Conservation (phyloP, 2,113 vertebrate genomes). For the Puntigrus tetrazona region DNA sequence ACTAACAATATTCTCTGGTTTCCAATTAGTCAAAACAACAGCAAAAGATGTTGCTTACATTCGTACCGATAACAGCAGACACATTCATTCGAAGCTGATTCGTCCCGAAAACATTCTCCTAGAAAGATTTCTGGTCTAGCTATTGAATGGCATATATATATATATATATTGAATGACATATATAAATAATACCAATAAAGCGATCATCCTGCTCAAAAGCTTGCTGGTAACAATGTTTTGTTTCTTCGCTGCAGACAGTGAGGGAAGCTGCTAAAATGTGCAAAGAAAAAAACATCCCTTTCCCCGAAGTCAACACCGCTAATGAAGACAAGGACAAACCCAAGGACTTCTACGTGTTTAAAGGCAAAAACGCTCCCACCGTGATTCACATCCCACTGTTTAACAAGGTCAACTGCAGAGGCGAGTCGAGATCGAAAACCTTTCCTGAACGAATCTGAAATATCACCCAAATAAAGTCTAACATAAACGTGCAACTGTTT, state of each 20-base stretch:
- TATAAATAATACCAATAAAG: no score
- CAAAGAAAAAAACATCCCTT: neutral
- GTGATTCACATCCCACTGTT: constrained; percentile 49
- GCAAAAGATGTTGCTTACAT: no score
- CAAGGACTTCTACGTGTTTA: constrained; percentile 51
- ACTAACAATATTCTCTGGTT: no score
- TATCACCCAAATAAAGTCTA: neutral
- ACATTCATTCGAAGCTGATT: no score
- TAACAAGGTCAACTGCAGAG: constrained; percentile 48
- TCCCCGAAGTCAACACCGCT: neutral
- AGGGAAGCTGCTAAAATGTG: rapidly evolving
- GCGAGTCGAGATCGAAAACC: neutral
- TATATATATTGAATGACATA: no score
- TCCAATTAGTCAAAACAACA: no score
- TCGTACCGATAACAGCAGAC: no score
- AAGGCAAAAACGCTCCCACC: constrained; percentile 13
- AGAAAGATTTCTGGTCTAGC: no score
- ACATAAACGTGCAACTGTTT: no score
- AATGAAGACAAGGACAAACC: rapidly evolving
- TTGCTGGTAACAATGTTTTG: neutral
- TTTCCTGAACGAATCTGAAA: neutral
- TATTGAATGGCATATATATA: no score
- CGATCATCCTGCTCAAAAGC: neutral
- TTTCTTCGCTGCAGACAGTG: neutral
- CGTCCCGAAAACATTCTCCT: no score